phyloP scores from a whole-genome alignment of 1,140 invertebrate species.

The Hermetia illucens region DNA sequence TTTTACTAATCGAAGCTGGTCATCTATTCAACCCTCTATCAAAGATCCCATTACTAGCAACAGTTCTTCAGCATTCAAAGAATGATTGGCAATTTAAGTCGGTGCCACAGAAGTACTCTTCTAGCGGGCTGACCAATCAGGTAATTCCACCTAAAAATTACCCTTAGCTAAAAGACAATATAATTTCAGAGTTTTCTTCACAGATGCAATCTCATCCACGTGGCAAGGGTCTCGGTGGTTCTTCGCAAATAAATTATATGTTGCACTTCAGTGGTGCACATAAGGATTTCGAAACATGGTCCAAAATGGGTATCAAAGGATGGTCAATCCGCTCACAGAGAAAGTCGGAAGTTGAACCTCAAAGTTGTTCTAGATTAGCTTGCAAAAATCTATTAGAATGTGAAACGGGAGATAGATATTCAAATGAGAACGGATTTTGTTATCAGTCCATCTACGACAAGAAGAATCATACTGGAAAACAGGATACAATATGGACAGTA shows the following conservation, averaged over 20 bases:
- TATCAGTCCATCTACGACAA: too few relatives aligned
- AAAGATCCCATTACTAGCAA: conserved; percentile 44
- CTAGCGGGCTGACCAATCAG: conserved; percentile 41
- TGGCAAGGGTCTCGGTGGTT: conserved; percentile 53
- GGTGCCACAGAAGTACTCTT: conserved; percentile 45
- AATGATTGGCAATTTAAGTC: conserved; percentile 51
- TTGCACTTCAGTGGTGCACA: conserved; percentile 46
- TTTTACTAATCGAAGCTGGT: conserved; percentile 57
- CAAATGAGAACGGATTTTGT: too few relatives aligned
- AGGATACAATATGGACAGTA: conserved; percentile 1
- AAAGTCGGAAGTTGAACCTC: too few relatives aligned
- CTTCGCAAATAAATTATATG: conserved; percentile 53
- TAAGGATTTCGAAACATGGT: conserved; percentile 44
- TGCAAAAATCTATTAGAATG: too few relatives aligned
- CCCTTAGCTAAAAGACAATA: not conserved
- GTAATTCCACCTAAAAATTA: conserved; percentile 21
- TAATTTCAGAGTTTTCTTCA: conserved; percentile 7
- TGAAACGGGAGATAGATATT: too few relatives aligned
- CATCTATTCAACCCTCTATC: conserved; percentile 46
- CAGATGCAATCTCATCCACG: conserved; percentile 45
- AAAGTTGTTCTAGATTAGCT: too few relatives aligned
- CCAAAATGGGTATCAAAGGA: conserved; percentile 29
- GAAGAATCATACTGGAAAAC: too few relatives aligned
- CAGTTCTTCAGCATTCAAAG: conserved; percentile 44
- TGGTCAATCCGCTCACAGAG: conserved; percentile 36